These are phyloP conservation scores for Sylvia borin DNA, from an alignment of 2,797 vertebrate species.

Conservation along the genomic window DNA sequence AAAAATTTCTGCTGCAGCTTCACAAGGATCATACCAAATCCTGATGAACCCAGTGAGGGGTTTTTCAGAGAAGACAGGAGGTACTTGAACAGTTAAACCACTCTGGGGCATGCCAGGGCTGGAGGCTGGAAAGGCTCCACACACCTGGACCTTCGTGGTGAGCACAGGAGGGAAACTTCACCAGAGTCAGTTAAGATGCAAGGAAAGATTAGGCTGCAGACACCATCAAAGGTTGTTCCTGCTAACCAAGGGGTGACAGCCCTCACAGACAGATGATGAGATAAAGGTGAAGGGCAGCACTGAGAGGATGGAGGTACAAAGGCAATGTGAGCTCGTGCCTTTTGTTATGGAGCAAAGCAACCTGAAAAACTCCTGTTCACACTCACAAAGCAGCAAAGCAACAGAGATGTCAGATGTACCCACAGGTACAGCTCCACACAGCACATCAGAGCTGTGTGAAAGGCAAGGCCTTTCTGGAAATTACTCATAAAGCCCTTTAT, in stretches of 20 bases:
- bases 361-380: background rate
- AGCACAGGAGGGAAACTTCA: background rate
- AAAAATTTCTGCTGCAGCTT: background rate
- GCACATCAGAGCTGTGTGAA: background rate
- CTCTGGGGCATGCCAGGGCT: background rate
- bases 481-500: background rate
- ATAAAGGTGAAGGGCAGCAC: background rate
- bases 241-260: background rate
- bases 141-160: constrained; percentile 36
- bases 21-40: accelerated
- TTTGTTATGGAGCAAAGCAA: background rate
- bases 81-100: constrained; percentile 45
- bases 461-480: background rate
- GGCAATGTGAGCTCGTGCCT: background rate
- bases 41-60: background rate
- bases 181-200: constrained; percentile 41
- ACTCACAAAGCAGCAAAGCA: background rate
- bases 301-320: background rate
- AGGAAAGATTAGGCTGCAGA: constrained; percentile 34
- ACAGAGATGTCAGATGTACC: accelerated
- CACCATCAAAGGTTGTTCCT: background rate
- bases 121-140: background rate
- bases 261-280: background rate
- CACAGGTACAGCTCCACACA: background rate
- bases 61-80: constrained; percentile 3